phyloP scores from a whole-genome alignment of 2,888 invertebrate genomes.

The Polymixis flavicincta region DNA sequence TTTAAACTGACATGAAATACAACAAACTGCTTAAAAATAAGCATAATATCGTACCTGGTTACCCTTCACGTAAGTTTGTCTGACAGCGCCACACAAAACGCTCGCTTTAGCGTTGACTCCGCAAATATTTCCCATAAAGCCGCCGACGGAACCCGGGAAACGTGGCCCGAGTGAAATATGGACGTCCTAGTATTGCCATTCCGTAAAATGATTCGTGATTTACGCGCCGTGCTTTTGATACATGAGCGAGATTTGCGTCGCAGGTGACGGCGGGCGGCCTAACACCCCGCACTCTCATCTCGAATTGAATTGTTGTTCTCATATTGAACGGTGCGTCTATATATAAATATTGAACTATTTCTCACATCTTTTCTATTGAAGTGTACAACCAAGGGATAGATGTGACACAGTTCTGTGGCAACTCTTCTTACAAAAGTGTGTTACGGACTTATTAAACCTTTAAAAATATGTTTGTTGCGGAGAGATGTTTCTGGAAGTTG shows the following conservation, averaged over 20 bases:
- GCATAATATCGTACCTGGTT: constrained; percentile 50
- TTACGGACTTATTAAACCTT: constrained; percentile 24
- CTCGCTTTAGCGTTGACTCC: constrained; percentile 72
- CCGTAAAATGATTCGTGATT: constrained; percentile 85
- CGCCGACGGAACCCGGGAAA: constrained; percentile 77
- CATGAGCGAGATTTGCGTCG: constrained; percentile 78
- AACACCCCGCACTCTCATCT: constrained; percentile 70
- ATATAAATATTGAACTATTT: constrained; percentile 61
- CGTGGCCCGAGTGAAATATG: constrained; percentile 79
- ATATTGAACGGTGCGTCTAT: constrained; percentile 65
- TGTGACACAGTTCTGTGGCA: constrained; percentile 15
- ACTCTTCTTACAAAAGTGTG: constrained; percentile 16
- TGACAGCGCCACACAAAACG: constrained; percentile 59
- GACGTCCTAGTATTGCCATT: constrained; percentile 79
- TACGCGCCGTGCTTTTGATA: constrained; percentile 81
- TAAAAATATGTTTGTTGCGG: constrained; percentile 19
- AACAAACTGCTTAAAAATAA: constrained; percentile 48
- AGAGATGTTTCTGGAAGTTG: constrained; percentile 22
- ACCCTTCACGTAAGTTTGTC: constrained; percentile 55
- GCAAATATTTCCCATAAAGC: constrained; percentile 80
- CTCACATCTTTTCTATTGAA: constrained; percentile 38
- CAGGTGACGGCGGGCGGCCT: constrained; percentile 75
- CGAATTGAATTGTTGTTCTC: constrained; percentile 78
- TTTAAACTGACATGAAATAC: constrained; percentile 26
- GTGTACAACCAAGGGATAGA: constrained; percentile 20